Evolutionary conservation across 1,140 invertebrate species (phyloP).

Genomic region (Lasioglossum albipes): DNA sequence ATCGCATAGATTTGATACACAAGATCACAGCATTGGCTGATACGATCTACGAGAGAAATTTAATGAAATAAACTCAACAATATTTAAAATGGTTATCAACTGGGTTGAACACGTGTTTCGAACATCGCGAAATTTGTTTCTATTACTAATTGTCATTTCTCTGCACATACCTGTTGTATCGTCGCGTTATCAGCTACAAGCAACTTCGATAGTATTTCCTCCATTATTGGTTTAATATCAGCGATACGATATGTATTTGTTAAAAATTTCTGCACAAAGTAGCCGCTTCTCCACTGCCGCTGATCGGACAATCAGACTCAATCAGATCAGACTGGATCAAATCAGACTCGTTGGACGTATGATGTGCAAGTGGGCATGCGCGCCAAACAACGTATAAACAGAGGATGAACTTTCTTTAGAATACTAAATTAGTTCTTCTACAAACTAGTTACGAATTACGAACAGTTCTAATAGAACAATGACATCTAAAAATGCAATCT

Average conservation of each 20-base stretch:
- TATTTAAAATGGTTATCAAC: slow-evolving; percentile 26
- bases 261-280: slow-evolving; percentile 22
- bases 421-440: neutral
- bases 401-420: neutral
- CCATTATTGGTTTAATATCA: slow-evolving; percentile 71
- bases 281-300: slow-evolving; percentile 35
- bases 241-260: slow-evolving; percentile 31
- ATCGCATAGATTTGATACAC: neutral
- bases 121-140: neutral
- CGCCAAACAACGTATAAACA: neutral
- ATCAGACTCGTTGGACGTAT: slow-evolving; percentile 31
- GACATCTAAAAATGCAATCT: no score
- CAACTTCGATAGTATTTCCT: slow-evolving; percentile 80
- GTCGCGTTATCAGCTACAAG: slow-evolving; percentile 79
- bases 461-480: neutral
- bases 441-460: neutral
- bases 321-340: neutral
- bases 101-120: slow-evolving; percentile 61
- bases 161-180: slow-evolving; percentile 80
- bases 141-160: slow-evolving; percentile 3
- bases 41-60: neutral
- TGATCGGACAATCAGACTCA: slow-evolving; percentile 1
- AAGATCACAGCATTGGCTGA: neutral
- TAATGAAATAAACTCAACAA: neutral
- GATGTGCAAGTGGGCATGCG: neutral